A percentile compares a stretch with the other conserved stretches of the same genome.
These are phyloP conservation scores for Acromyrmex echinatior DNA, from an alignment of 1,140 invertebrate species.

Conservation along the genomic window DNA sequence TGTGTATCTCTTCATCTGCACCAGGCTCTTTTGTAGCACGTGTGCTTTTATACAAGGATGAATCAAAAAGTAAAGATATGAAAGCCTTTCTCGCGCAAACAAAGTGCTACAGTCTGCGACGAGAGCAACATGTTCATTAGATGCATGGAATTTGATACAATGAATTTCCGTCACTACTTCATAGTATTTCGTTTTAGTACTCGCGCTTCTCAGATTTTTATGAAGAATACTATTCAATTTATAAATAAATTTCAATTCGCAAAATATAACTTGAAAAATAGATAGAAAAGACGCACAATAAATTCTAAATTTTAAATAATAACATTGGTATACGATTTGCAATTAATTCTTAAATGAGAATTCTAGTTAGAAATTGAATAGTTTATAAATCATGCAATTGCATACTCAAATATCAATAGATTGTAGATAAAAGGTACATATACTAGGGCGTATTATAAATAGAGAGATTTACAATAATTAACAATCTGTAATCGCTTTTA, in stretches of 20 bases:
- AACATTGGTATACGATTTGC: neutral
- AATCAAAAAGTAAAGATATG: slow-evolving; percentile 27
- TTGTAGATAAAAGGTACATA: neutral
- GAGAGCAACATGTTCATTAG: neutral
- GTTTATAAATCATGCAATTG: neutral
- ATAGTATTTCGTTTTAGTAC: neutral
- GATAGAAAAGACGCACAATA: neutral
- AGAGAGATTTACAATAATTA: slow-evolving; percentile 22
- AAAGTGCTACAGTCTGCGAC: neutral
- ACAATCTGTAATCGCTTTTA: slow-evolving; percentile 68
- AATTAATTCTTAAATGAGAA: neutral
- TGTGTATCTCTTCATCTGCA: slow-evolving; percentile 12
- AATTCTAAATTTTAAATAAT: slow-evolving; percentile 21
- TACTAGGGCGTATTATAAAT: neutral
- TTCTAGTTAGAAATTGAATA: neutral
- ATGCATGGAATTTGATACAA: neutral
- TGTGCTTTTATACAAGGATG: neutral
- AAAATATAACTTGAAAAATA: neutral
- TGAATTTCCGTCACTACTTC: neutral
- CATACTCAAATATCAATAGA: neutral
- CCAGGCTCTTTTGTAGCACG: neutral
- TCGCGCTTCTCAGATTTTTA: neutral
- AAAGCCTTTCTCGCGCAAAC: neutral
- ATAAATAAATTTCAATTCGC: slow-evolving; percentile 7
- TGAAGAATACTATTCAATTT: neutral